A percentile compares a stretch with the other conserved stretches of the same genome.
Conservation (phyloP, 2,113 vertebrate species). For the Burhinus oedicnemus region DNA sequence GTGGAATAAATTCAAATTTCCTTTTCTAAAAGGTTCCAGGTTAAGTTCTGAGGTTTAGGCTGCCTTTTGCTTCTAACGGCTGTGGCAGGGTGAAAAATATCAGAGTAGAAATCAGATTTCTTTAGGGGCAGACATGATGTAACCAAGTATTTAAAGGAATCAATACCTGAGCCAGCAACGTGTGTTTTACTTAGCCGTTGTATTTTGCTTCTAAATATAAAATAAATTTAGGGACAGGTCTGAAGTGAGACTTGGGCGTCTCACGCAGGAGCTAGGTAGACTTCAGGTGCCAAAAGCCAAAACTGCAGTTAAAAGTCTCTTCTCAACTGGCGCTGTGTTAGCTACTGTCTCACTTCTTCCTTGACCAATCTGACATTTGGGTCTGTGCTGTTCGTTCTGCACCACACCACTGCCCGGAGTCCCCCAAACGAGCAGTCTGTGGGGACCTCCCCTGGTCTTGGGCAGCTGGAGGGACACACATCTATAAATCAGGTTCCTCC, state of each 20-base stretch:
- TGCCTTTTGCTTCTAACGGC: neutral
- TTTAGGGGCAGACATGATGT: neutral
- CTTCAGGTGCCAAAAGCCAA: neutral
- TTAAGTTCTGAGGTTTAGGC: slow-evolving; percentile 17
- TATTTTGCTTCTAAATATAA: neutral
- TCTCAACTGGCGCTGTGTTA: neutral
- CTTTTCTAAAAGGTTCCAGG: slow-evolving; percentile 18
- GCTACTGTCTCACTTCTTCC: neutral
- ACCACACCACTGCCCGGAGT: neutral
- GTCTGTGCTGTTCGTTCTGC: neutral
- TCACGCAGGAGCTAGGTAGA: neutral
- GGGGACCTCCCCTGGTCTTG: rapidly evolving
- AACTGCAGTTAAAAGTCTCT: neutral
- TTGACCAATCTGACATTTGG: neutral
- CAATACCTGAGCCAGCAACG: neutral
- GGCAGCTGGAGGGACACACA: neutral
- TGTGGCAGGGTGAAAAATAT: neutral
- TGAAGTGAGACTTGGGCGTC: neutral
- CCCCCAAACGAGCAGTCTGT: rapidly evolving
- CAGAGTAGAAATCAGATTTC: neutral
- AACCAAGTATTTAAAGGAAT: neutral
- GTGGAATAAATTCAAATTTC: neutral
- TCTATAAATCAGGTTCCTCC: neutral
- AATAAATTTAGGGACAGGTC: neutral
- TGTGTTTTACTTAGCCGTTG: neutral